These are phyloP conservation scores for Pomacea canaliculata DNA, from an alignment of 2,888 invertebrate species.

Conservation along the genomic window DNA sequence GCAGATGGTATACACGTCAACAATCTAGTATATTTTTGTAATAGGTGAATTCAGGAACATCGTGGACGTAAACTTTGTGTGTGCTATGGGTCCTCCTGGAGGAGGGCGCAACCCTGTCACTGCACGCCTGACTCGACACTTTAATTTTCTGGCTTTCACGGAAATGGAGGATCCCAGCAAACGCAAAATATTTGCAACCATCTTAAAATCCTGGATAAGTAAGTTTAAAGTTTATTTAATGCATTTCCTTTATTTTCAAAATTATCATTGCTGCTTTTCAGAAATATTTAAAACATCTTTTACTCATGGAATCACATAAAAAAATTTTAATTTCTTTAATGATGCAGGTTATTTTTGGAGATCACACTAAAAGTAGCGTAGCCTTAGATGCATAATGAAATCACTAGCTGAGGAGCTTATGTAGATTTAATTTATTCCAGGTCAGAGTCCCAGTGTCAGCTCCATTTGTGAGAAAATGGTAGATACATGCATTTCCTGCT, in stretches of 20 bases:
- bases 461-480: slow-evolving; percentile 57
- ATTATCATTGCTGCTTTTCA: too few relatives aligned
- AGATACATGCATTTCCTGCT: slow-evolving; percentile 63
- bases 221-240: slow-evolving; percentile 34
- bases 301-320: too few relatives aligned
- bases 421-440: slow-evolving; percentile 28
- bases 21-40: too few relatives aligned
- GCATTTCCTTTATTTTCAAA: neutral
- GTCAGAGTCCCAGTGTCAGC: slow-evolving; percentile 37
- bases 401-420: neutral
- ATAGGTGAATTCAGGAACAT: slow-evolving; percentile 77
- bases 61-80: slow-evolving; percentile 80
- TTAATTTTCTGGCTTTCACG: slow-evolving; percentile 83
- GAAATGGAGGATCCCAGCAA: slow-evolving; percentile 83
- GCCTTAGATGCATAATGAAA: too few relatives aligned
- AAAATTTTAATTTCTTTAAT: too few relatives aligned
- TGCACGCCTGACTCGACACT: slow-evolving; percentile 80
- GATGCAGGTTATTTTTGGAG: too few relatives aligned
- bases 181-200: slow-evolving; percentile 79
- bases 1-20: too few relatives aligned
- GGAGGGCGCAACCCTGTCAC: slow-evolving; percentile 85
- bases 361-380: too few relatives aligned
- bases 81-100: slow-evolving; percentile 85
- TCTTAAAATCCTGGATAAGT: slow-evolving; percentile 79
- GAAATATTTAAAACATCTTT: too few relatives aligned